Evolutionary conservation across 2,113 vertebrate genomes (phyloP), one percentile per base, ranked within the genome.

Genomic region (Chauna torquata): DNA sequence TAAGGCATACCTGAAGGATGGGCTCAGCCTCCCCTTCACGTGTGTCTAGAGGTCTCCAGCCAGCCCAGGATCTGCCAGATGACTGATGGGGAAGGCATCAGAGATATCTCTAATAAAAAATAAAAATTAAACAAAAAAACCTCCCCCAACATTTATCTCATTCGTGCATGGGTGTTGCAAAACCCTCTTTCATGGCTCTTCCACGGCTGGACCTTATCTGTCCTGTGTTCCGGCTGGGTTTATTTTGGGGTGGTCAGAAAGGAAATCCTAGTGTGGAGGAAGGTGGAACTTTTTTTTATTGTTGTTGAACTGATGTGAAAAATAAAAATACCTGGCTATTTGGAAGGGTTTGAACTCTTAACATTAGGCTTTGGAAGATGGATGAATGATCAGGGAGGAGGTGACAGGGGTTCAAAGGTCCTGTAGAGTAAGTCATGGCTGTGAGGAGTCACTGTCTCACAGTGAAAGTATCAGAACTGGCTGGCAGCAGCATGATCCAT

Each of bases 221-320:
- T 54, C 52, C 42, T 0, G 1, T n/a, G 40, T 94, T 95, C 88
- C 10, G 24, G 28, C 42, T 11, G 28, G 34, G 57, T 96, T 94
- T 96, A 92, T 96, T 96, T 96, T 83, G 66, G 75, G 91, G 74
- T 84, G 30, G 57, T 72, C 70, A 65, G 91, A 96, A 92, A 94
- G 92, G 95, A 96, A 97, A 94, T 94, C 78, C 62, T 71, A 22
- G 55, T 17, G 49, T 61, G 40, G 66, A 82, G 78, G 19, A 0
- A 24, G 68, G 70, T 57, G 62, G 70, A 55, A 88, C 25, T 2
- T 74, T 88, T 96, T 45, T 58, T 58, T 19, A 24, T 58, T 58
- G 28, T 59, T 58, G 62, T 94, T 65, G 71, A 69, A 25, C 40
- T 24, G 55, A 83, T 57, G 54, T 47, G 69, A 83, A 84, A 49